A percentile compares a stretch with the other conserved stretches of the same genome.
Conservation (phyloP, 2,888 invertebrate genomes). For the Sthenelais limicola region DNA sequence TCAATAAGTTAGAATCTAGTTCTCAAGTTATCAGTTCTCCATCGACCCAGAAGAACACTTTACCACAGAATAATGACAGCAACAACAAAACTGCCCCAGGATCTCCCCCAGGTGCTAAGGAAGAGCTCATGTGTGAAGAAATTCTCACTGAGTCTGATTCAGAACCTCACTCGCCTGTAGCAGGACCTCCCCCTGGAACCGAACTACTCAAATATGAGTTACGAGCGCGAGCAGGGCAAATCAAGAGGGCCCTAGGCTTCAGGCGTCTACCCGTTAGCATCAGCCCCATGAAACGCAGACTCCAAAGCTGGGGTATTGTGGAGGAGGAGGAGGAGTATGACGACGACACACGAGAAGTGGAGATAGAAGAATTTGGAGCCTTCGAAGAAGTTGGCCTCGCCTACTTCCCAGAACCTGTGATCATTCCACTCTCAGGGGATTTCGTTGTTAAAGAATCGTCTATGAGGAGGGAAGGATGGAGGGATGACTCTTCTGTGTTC, state of each 20-base stretch:
- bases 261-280: constrained; percentile 4
- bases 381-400: background rate
- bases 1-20: too few relatives aligned
- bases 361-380: background rate
- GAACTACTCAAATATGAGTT: constrained; percentile 44
- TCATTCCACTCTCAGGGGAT: constrained; percentile 1
- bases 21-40: too few relatives aligned
- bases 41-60: too few relatives aligned
- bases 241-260: constrained; percentile 41
- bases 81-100: too few relatives aligned
- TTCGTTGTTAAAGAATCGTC: background rate
- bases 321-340: constrained; percentile 11
- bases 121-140: constrained; percentile 47
- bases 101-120: too few relatives aligned
- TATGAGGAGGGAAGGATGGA: constrained; percentile 1
- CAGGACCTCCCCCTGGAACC: constrained; percentile 32
- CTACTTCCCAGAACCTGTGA: background rate
- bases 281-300: constrained; percentile 5
- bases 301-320: background rate
- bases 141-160: constrained; percentile 45
- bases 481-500: constrained; percentile 2
- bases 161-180: constrained; percentile 41
- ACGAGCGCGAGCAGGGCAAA: constrained; percentile 45
- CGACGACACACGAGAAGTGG: constrained; percentile 8
- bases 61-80: too few relatives aligned